A percentile compares a stretch with the other conserved stretches of the same genome.
phyloP scores from a whole-genome alignment of 2,113 vertebrate species.

The Halcyon senegalensis region DNA sequence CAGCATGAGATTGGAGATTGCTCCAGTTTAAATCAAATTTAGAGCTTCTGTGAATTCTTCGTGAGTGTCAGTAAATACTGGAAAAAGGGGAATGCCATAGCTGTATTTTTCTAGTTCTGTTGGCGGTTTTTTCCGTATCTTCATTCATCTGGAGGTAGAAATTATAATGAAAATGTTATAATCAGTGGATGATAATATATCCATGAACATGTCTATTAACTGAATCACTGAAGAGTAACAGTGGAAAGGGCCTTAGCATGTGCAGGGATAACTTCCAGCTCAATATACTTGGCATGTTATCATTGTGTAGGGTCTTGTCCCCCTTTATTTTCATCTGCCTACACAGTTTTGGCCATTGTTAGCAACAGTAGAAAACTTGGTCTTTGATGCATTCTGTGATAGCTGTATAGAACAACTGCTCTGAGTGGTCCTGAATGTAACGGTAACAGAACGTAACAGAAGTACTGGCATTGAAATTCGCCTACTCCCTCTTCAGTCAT shows the following conservation, averaged over 20 bases:
- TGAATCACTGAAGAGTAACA: not conserved
- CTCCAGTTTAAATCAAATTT: not conserved
- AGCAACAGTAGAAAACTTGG: not conserved
- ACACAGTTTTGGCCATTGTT: not conserved
- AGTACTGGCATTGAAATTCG: not conserved
- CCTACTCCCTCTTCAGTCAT: not conserved
- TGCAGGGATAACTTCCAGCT: not conserved
- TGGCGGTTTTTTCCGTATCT: not conserved
- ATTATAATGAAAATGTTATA: not conserved
- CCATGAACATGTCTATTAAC: not conserved
- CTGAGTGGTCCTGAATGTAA: too few species aligned
- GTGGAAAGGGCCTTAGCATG: not conserved
- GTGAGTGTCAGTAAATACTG: not conserved
- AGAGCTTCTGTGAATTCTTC: not conserved
- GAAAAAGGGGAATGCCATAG: not conserved
- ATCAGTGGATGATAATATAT: fast-evolving
- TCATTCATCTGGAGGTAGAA: not conserved
- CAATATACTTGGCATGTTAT: not conserved
- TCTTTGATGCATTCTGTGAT: not conserved
- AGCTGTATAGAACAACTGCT: not conserved
- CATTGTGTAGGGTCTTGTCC: not conserved
- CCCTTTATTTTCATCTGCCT: not conserved
- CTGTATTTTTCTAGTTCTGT: not conserved
- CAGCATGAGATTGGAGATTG: not conserved
- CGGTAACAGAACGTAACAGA: not conserved